Conservation (phyloP, 1,140 invertebrate species). For the Ips nitidus region DNA sequence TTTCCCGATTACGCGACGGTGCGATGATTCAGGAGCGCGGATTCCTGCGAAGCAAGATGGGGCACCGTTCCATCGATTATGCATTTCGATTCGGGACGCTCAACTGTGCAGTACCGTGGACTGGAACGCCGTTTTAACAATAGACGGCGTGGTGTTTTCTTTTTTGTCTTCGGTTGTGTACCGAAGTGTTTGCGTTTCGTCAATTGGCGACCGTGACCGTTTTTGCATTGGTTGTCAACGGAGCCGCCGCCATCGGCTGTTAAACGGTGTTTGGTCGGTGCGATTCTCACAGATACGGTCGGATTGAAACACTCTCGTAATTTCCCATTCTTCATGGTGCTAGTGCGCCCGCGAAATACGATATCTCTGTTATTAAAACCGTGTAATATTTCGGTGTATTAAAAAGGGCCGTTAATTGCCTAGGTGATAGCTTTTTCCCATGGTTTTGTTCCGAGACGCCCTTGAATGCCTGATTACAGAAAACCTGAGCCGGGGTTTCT, state of each 20-base stretch:
- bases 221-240: slow-evolving; percentile 23
- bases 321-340: slow-evolving; percentile 32
- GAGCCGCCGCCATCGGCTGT: slow-evolving; percentile 14
- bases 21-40: neutral
- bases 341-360: slow-evolving; percentile 20
- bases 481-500: too few relatives aligned
- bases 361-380: slow-evolving; percentile 28
- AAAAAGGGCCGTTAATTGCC: slow-evolving; percentile 13
- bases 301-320: slow-evolving; percentile 25
- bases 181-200: slow-evolving; percentile 14
- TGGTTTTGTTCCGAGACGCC: neutral
- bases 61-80: neutral
- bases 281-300: slow-evolving; percentile 33
- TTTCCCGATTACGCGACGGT: neutral
- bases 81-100: neutral
- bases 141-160: neutral
- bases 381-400: slow-evolving; percentile 27
- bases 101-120: neutral
- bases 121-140: neutral
- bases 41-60: too few relatives aligned
- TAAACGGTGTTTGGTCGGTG: slow-evolving; percentile 25
- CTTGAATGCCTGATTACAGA: too few relatives aligned
- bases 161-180: neutral
- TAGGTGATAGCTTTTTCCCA: slow-evolving; percentile 9
- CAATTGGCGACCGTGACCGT: slow-evolving; percentile 21